Evolutionary conservation across 1,140 invertebrate genomes (phyloP), one percentile per base, ranked within the genome.

Genomic region (Protaetia brevitarsis): DNA sequence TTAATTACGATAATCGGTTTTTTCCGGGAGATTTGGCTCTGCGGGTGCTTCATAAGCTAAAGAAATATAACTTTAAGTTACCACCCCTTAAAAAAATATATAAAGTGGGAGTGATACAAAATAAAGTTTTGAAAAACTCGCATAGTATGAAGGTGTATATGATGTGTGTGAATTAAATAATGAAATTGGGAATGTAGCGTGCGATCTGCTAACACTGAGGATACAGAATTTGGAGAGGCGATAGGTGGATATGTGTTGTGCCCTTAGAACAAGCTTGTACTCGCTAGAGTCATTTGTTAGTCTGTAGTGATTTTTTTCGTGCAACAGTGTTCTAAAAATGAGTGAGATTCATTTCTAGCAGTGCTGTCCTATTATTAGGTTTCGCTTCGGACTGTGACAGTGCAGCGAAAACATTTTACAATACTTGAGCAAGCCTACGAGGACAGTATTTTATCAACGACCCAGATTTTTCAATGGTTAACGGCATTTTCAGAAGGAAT

Each of bases 301-400:
- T n/a, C n/a, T n/a, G n/a, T n/a, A n/a, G n/a, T n/a, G n/a, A n/a
- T n/a, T n/a, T n/a, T n/a, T n/a, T n/a, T n/a, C n/a, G n/a, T n/a
- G n/a, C n/a, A n/a, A n/a, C n/a, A n/a, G n/a, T n/a, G n/a, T n/a
- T n/a, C n/a, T n/a, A n/a, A n/a, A n/a, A n/a, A n/a, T 61, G 58
- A 61, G 13, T 56, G 65, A 66, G 27, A 66, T 66, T n/a, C 31
- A 66, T 64, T 64, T 66, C 34, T 27, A 66, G 34, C 60, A 66
- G 59, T 64, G 61, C 65, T 63, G 69, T 70, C 67, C n/a, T n/a
- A n/a, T n/a, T n/a, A n/a, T n/a, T n/a, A 66, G 58, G 67, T 70
- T 69, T 66, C 64, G 67, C 67, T 69, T 70, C 61, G 66, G 67
- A 66, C 58, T 63, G 45, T 41, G 59, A 29, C 37, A 67, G 34